Percentiles rank a stretch among this genome's conserved stretches.
Evolutionary conservation across 2,888 invertebrate species (phyloP).

Genomic region (Glaucopsyche alexis): DNA sequence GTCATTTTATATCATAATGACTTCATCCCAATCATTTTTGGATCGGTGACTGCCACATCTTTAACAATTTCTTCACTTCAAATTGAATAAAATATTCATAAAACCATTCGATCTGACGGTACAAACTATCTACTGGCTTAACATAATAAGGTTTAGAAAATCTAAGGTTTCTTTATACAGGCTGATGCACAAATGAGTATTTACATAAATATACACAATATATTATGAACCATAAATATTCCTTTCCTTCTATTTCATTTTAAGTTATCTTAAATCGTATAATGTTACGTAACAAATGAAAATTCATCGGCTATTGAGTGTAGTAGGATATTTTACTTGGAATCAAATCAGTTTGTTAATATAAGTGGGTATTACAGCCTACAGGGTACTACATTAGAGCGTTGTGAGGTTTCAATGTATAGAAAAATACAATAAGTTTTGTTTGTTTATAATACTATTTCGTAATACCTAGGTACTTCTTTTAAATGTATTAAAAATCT

Average conservation of each 20-base stretch:
- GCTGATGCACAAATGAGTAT: background rate
- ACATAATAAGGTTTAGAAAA: slow-evolving; percentile 21
- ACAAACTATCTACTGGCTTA: slow-evolving; percentile 20
- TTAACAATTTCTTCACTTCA: slow-evolving; percentile 27
- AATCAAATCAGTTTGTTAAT: background rate
- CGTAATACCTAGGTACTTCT: background rate
- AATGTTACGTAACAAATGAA: slow-evolving; percentile 1
- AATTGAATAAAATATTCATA: slow-evolving; percentile 39
- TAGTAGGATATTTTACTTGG: slow-evolving; percentile 1
- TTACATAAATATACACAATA: background rate
- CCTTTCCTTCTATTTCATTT: background rate
- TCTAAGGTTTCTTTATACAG: slow-evolving; percentile 18
- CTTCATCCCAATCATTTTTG: slow-evolving; percentile 10
- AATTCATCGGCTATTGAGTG: slow-evolving; percentile 12
- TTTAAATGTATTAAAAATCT: too few species aligned
- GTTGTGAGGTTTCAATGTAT: background rate
- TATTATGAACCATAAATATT: slow-evolving; percentile 3
- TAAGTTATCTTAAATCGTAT: background rate
- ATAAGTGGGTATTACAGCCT: background rate
- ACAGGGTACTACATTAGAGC: background rate
- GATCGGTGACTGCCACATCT: background rate
- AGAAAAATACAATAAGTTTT: background rate
- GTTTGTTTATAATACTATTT: background rate
- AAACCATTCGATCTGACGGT: slow-evolving; percentile 37
- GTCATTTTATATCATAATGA: background rate